These are phyloP conservation scores for Forbesichthys agassizii DNA, from an alignment of 2,113 vertebrate genomes.

Conservation along the genomic window DNA sequence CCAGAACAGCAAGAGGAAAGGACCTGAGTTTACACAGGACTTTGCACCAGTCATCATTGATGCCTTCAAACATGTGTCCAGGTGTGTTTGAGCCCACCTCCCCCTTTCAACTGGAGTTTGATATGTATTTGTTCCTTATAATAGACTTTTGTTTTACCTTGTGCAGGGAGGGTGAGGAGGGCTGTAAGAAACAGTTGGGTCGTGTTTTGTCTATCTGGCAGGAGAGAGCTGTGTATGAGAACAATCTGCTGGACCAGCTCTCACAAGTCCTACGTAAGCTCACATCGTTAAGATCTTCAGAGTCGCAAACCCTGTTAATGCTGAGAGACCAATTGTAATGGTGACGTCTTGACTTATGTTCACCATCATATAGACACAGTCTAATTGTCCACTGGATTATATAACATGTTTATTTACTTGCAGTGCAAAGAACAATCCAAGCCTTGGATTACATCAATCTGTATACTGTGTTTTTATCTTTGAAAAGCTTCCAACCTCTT, in stretches of 20 bases:
- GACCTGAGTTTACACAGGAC: slow-evolving; percentile 97
- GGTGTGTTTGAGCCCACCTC: slow-evolving; percentile 71
- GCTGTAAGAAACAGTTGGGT: slow-evolving; percentile 93
- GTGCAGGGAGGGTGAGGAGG: slow-evolving; percentile 91
- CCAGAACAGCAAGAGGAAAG: slow-evolving; percentile 99
- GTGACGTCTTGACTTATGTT: too few species aligned
- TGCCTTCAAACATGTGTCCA: slow-evolving; percentile 96
- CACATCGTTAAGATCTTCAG: neutral
- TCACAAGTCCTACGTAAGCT: slow-evolving; percentile 90
- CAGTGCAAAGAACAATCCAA: too few species aligned
- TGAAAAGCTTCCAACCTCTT: too few species aligned
- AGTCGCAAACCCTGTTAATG: neutral
- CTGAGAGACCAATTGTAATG: too few species aligned
- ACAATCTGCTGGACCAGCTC: slow-evolving; percentile 91
- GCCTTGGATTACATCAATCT: too few species aligned
- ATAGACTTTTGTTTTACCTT: slow-evolving; percentile 22
- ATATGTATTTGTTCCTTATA: neutral
- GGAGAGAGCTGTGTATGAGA: slow-evolving; percentile 97
- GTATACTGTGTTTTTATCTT: too few species aligned
- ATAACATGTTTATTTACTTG: too few species aligned
- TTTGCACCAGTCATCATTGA: slow-evolving; percentile 96
- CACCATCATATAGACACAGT: too few species aligned
- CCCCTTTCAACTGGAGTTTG: slow-evolving; percentile 14
- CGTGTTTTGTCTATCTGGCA: slow-evolving; percentile 97
- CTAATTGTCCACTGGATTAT: too few species aligned